Evolutionary conservation across 2,797 vertebrate species (phyloP), one percentile per base, ranked within the genome.

Genomic region (Acanthurus lineatus): DNA sequence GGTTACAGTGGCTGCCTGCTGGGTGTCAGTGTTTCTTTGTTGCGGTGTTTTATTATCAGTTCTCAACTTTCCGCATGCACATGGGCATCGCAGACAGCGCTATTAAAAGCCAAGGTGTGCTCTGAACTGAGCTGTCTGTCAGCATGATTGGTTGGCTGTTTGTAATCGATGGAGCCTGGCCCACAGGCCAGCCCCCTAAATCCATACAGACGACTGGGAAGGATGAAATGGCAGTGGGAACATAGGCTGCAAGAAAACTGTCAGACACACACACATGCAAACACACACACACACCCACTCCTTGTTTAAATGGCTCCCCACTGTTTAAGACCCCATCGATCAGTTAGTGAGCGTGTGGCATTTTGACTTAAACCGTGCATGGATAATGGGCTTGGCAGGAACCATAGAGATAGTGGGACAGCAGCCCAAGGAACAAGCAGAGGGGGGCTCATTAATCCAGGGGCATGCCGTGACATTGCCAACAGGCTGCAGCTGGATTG

Each of bases 321-420:
- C 87, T 87, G 83, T 88, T 92, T 88, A 89, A 88, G 88, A 88
- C 79, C 75, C 84, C 84, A 89, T 93, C 84, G 65, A 87, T 93
- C 88, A 91, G 89, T 84, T 80, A 84, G 91, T n/a, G 76, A 85
- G 83, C 74, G 69, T 77, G 88, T 91, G 90, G 82, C 88, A 82
- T 90, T 91, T 93, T 91, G 90, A 93, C 92, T 93, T 86, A 86
- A 88, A 89, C 85, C 51, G 76, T 90, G 91, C 91, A 86, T 89
- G 90, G 91, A 86, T 92, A 93, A 93, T 89, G 81, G 88, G 83
- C 85, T 85, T 91, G 88, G 92, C 90, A 92, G 86, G 73, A 69
- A 22, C 76, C 71, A 60, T 51, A 58, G 79, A 84, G 90, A 88
- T 86, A 86, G 77, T 69, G 61, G 87, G 88, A 89, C 79, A 65